These are phyloP conservation scores for Noturus placidus DNA, from an alignment of 2,113 vertebrate species.

Conservation along the genomic window DNA sequence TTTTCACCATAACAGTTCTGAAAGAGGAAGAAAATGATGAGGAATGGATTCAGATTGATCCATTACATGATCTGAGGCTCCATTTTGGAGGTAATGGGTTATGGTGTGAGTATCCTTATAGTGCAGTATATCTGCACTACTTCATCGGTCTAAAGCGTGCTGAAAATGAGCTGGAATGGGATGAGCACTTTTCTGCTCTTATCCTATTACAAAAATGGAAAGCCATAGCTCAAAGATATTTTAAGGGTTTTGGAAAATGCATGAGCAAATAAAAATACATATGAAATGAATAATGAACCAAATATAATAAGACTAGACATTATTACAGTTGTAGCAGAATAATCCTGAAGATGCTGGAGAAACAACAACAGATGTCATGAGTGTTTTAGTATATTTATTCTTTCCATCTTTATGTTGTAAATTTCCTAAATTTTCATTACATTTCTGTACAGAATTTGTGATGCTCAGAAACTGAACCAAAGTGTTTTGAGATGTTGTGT, in stretches of 20 bases:
- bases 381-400: background rate
- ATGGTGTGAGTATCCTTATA: constrained; percentile 19
- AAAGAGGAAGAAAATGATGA: constrained; percentile 13
- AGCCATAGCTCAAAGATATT: constrained; percentile 9
- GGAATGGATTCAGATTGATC: constrained; percentile 22
- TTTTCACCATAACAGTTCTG: constrained; percentile 7
- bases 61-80: constrained; percentile 18
- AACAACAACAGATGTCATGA: background rate
- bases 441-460: background rate
- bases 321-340: background rate
- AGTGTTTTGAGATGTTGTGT: constrained; percentile 30
- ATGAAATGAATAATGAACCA: constrained; percentile 1
- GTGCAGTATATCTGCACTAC: constrained; percentile 29
- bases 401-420: background rate
- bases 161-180: constrained; percentile 35
- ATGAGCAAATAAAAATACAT: background rate
- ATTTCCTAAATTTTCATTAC: background rate
- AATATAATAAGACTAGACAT: constrained; percentile 8
- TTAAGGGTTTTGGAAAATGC: constrained; percentile 10
- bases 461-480: background rate
- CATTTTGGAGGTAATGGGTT: constrained; percentile 34
- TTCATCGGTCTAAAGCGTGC: constrained; percentile 30
- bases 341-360: background rate
- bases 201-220: constrained; percentile 27
- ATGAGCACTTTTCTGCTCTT: constrained; percentile 35